Conservation (phyloP, 2,113 vertebrate species). For the Cebidichthys violaceus region DNA sequence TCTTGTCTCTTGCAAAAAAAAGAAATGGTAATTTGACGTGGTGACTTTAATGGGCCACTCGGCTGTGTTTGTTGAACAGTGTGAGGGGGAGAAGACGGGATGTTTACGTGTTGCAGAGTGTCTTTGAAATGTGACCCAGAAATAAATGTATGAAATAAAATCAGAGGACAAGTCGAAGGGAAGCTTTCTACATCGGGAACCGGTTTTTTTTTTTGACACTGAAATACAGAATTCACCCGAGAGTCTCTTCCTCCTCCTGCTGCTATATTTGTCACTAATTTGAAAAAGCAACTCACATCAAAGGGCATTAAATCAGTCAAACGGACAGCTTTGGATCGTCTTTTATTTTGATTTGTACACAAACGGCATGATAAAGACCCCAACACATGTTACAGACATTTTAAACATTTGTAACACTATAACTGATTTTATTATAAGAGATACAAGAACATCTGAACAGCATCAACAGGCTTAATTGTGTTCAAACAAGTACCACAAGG, state of each 20-base stretch:
- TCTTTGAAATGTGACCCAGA: slow-evolving; percentile 8
- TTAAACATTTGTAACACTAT: neutral
- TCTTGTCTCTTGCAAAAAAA: slow-evolving; percentile 75
- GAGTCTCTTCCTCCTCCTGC: slow-evolving; percentile 20
- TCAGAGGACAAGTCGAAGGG: neutral
- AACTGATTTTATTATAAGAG: neutral
- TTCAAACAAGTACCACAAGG: neutral
- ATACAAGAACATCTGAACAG: neutral
- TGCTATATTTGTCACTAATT: slow-evolving; percentile 43
- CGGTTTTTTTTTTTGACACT: neutral
- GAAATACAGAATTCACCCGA: slow-evolving; percentile 3
- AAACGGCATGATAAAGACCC: neutral
- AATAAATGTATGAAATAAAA: neutral
- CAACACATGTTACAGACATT: too few relatives aligned
- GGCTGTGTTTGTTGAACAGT: neutral
- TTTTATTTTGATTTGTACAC: slow-evolving; percentile 30
- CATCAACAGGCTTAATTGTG: neutral
- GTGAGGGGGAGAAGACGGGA: neutral
- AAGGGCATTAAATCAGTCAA: slow-evolving; percentile 71
- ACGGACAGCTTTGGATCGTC: slow-evolving; percentile 52
- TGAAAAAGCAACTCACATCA: slow-evolving; percentile 19
- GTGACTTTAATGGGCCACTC: neutral
- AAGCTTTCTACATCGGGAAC: neutral
- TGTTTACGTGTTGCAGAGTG: slow-evolving; percentile 15
- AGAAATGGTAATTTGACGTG: too few relatives aligned